These are phyloP conservation scores for Mystacornis crossleyi DNA, from an alignment of 2,113 vertebrate genomes.

Conservation along the genomic window DNA sequence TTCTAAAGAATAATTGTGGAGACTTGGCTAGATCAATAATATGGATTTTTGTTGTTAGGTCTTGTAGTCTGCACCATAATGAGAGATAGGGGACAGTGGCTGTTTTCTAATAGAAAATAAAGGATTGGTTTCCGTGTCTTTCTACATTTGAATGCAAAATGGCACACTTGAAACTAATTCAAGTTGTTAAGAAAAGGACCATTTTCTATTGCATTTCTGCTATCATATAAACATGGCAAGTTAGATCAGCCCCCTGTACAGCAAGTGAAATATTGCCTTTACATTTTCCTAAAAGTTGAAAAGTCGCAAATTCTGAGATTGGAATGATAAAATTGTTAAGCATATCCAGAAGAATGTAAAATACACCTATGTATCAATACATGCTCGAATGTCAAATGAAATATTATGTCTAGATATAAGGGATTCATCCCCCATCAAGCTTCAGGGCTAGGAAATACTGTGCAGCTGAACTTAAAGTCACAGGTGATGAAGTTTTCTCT, in stretches of 20 bases:
- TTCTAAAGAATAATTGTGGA: conserved; percentile 99
- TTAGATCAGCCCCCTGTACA: conserved; percentile 56
- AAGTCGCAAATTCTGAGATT: conserved; percentile 53
- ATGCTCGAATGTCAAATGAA: not conserved
- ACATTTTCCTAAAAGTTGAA: conserved; percentile 69
- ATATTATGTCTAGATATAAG: conserved; percentile 44
- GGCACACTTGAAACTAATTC: conserved; percentile 83
- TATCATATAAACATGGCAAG: conserved; percentile 73
- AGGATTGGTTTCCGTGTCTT: conserved; percentile 85
- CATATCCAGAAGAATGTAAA: conserved; percentile 59
- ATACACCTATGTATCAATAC: conserved; percentile 8
- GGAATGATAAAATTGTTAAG: conserved; percentile 61
- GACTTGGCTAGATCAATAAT: conserved; percentile 95
- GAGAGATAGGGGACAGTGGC: conserved; percentile 91
- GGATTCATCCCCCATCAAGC: conserved; percentile 14
- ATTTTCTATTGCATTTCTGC: conserved; percentile 70
- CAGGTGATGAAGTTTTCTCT: not conserved
- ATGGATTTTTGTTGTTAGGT: conserved; percentile 98
- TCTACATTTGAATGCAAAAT: conserved; percentile 85
- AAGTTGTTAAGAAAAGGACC: conserved; percentile 79
- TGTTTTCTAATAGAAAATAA: conserved; percentile 91
- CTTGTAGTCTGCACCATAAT: conserved; percentile 95
- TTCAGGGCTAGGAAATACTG: conserved; percentile 20
- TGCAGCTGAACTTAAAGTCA: conserved; percentile 3
- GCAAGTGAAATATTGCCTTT: conserved; percentile 52